These are phyloP conservation scores for Drosophila paucipuncta DNA, from an alignment of 2,888 invertebrate species.

Conservation along the genomic window DNA sequence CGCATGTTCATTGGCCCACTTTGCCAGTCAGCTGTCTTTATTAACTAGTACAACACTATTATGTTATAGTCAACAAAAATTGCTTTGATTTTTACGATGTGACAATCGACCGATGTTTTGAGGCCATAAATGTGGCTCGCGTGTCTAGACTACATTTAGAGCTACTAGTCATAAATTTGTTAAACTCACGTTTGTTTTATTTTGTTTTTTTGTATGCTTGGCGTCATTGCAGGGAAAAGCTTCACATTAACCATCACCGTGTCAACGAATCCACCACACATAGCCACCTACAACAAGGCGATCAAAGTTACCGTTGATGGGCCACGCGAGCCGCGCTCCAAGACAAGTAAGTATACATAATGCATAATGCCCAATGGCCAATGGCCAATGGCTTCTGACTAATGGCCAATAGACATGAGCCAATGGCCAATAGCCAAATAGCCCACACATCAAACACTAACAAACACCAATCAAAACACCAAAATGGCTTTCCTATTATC, in stretches of 20 bases:
- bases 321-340: slow-evolving; percentile 96
- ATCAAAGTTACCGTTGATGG: slow-evolving; percentile 99
- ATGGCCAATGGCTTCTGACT: slow-evolving; percentile 12
- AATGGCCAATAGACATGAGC: slow-evolving; percentile 7
- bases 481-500: slow-evolving; percentile 8
- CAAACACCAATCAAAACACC: slow-evolving; percentile 3
- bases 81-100: slow-evolving; percentile 61
- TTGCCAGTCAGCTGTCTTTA: not conserved
- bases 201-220: slow-evolving; percentile 11
- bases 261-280: slow-evolving; percentile 97
- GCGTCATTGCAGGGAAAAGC: slow-evolving; percentile 93
- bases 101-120: slow-evolving; percentile 64
- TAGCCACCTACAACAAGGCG: slow-evolving; percentile 97
- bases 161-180: slow-evolving; percentile 52
- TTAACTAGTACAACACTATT: slow-evolving; percentile 15
- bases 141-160: slow-evolving; percentile 42
- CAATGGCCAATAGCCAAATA: slow-evolving; percentile 11
- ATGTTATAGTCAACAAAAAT: slow-evolving; percentile 55
- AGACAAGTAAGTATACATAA: slow-evolving; percentile 91
- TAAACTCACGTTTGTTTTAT: slow-evolving; percentile 31
- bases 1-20: slow-evolving; percentile 14
- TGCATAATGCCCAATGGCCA: slow-evolving; percentile 1
- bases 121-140: slow-evolving; percentile 42
- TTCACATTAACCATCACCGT: slow-evolving; percentile 98
- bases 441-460: slow-evolving; percentile 9